Percentiles rank a stretch among this genome's conserved stretches.
Conservation (phyloP, 2,888 invertebrate species). For the Trissolcus brochymenae region DNA sequence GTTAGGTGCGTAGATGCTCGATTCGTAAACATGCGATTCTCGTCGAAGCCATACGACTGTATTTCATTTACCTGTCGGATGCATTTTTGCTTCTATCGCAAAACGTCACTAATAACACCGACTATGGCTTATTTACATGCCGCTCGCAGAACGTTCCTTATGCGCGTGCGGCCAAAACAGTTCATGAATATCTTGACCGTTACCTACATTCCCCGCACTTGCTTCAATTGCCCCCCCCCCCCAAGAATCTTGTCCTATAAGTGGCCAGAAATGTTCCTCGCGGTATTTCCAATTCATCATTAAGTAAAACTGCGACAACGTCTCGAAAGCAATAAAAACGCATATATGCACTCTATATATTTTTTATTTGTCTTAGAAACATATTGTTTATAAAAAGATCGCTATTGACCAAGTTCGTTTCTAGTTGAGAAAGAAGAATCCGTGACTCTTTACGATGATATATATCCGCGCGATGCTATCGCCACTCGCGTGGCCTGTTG, state of each 20-base stretch:
- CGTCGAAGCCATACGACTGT: constrained; percentile 54
- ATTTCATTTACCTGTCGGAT: constrained; percentile 65
- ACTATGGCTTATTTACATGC: constrained; percentile 67
- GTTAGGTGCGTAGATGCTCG: constrained; percentile 40
- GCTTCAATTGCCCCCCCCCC: constrained; percentile 14
- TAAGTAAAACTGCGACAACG: neutral
- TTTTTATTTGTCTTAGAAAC: too few species aligned
- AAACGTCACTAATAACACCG: constrained; percentile 67
- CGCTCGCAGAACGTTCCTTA: constrained; percentile 56
- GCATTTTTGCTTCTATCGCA: constrained; percentile 61
- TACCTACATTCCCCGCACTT: constrained; percentile 61
- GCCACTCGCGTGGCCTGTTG: constrained; percentile 14
- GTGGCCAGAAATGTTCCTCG: constrained; percentile 36
- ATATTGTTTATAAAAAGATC: too few species aligned
- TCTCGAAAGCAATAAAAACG: too few species aligned
- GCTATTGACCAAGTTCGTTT: neutral
- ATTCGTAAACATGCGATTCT: constrained; percentile 44
- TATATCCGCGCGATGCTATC: constrained; percentile 34
- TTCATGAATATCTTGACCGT: constrained; percentile 63
- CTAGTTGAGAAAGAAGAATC: constrained; percentile 1
- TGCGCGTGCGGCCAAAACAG: constrained; percentile 35
- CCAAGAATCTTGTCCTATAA: constrained; percentile 40
- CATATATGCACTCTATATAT: too few species aligned
- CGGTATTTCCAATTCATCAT: constrained; percentile 32
- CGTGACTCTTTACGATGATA: constrained; percentile 18